These are phyloP conservation scores for Drosophila glabriapex DNA, from an alignment of 2,888 invertebrate genomes.

Conservation along the genomic window DNA sequence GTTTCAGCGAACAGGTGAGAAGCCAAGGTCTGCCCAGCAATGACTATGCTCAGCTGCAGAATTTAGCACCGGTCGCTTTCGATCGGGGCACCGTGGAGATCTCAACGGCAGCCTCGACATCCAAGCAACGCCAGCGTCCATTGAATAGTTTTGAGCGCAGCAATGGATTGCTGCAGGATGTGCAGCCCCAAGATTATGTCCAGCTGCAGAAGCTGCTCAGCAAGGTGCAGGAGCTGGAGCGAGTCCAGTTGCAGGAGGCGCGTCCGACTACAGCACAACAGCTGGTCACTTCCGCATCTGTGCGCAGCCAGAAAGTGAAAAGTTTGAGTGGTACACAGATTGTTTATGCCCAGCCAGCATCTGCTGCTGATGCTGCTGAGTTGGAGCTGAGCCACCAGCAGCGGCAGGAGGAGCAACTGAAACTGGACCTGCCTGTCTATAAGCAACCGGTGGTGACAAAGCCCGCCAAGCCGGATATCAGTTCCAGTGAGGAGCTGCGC, in stretches of 20 bases:
- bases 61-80: constrained; percentile 49
- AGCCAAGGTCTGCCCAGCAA: constrained; percentile 67
- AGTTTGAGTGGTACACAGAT: constrained; percentile 73
- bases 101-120: constrained; percentile 77
- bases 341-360: constrained; percentile 69
- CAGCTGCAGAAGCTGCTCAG: constrained; percentile 86
- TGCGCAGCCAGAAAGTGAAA: constrained; percentile 72
- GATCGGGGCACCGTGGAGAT: constrained; percentile 66
- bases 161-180: constrained; percentile 77
- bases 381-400: constrained; percentile 14
- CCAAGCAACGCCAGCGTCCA: constrained; percentile 55
- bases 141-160: constrained; percentile 72
- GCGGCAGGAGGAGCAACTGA: constrained; percentile 32
- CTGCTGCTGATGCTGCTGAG: background rate
- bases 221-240: constrained; percentile 85
- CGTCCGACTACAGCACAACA: constrained; percentile 56
- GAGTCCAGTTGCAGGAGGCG: constrained; percentile 74
- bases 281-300: constrained; percentile 77
- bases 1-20: background rate
- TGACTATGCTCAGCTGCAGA: constrained; percentile 79
- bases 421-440: constrained; percentile 66
- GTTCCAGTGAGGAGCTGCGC: constrained; percentile 78
- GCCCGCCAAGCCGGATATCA: constrained; percentile 16
- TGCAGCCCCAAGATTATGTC: constrained; percentile 86
- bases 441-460: constrained; percentile 28